Percentiles rank a stretch among this genome's conserved stretches.
Evolutionary conservation across 2,797 vertebrate genomes (phyloP).

Genomic region (Lycodopsis pacificus): DNA sequence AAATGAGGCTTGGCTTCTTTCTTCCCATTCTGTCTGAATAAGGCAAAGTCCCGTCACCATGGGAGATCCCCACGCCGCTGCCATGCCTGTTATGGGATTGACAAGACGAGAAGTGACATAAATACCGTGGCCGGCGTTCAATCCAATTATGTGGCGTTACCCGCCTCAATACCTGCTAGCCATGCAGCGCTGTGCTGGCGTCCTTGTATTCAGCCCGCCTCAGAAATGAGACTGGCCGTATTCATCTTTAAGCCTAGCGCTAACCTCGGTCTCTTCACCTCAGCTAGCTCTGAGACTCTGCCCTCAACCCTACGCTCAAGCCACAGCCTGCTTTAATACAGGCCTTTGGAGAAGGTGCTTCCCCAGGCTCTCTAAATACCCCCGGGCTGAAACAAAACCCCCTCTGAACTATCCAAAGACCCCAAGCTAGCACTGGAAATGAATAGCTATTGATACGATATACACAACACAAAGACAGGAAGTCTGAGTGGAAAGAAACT

Average conservation of each 20-base stretch:
- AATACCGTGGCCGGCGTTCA: constrained; percentile 95
- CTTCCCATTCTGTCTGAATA: constrained; percentile 83
- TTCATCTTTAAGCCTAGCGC: constrained; percentile 64
- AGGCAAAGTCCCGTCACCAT: constrained; percentile 89
- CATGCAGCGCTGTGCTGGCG: constrained; percentile 89
- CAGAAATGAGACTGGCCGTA: constrained; percentile 71
- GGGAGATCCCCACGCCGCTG: constrained; percentile 89
- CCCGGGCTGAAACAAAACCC: constrained; percentile 82
- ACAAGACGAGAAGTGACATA: constrained; percentile 99
- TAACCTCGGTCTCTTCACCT: constrained; percentile 70
- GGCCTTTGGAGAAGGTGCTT: constrained; percentile 92
- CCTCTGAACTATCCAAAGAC: constrained; percentile 78
- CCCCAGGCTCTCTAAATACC: constrained; percentile 82
- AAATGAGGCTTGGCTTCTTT: constrained; percentile 90
- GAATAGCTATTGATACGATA: constrained; percentile 40
- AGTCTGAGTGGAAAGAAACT: constrained; percentile 13
- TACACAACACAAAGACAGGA: constrained; percentile 29
- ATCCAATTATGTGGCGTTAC: constrained; percentile 97
- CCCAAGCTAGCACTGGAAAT: constrained; percentile 44
- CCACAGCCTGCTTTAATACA: constrained; percentile 89
- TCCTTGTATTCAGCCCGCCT: constrained; percentile 90
- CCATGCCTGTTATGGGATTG: constrained; percentile 95
- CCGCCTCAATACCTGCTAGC: constrained; percentile 94
- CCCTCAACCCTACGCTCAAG: constrained; percentile 89
- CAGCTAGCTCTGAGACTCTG: constrained; percentile 87